These are phyloP conservation scores for Vulpes ferrilata DNA, from an alignment of 2,113 vertebrate species.

Conservation along the genomic window DNA sequence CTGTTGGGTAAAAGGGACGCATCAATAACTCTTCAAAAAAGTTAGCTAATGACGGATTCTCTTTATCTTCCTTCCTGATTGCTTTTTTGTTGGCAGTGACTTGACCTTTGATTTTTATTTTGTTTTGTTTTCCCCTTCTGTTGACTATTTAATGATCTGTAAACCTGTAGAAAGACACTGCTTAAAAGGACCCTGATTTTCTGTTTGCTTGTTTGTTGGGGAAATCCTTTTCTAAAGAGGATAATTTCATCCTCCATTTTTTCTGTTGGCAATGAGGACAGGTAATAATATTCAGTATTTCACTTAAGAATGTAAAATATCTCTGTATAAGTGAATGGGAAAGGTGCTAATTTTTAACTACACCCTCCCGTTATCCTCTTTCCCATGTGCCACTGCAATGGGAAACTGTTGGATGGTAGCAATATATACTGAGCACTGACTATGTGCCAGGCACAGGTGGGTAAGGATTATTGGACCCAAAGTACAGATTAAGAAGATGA, in stretches of 20 bases:
- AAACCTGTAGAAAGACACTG: not conserved
- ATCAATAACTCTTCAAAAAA: not conserved
- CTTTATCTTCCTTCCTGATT: not conserved
- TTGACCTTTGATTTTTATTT: slow-evolving; percentile 34
- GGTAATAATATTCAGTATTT: slow-evolving; percentile 15
- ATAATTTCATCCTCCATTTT: not conserved
- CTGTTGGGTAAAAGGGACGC: not conserved
- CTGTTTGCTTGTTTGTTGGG: not conserved
- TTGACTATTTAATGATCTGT: not conserved
- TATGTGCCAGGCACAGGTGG: not conserved
- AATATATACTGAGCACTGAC: not conserved
- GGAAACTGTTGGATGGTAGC: not conserved
- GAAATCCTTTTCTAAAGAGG: not conserved
- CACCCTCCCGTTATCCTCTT: not conserved
- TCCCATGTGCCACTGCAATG: not conserved
- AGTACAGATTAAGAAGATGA: not conserved
- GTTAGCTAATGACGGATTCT: not conserved
- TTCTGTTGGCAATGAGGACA: not conserved
- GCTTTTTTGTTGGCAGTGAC: not conserved
- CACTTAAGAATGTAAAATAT: not conserved
- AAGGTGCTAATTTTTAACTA: not conserved
- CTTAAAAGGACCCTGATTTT: not conserved
- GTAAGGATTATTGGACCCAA: not conserved
- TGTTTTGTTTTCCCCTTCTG: not conserved
- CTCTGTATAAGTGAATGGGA: not conserved